Percentiles rank a stretch among this genome's conserved stretches.
phyloP scores from a whole-genome alignment of 2,797 vertebrate species.

The Triplophysa bombifrons region DNA sequence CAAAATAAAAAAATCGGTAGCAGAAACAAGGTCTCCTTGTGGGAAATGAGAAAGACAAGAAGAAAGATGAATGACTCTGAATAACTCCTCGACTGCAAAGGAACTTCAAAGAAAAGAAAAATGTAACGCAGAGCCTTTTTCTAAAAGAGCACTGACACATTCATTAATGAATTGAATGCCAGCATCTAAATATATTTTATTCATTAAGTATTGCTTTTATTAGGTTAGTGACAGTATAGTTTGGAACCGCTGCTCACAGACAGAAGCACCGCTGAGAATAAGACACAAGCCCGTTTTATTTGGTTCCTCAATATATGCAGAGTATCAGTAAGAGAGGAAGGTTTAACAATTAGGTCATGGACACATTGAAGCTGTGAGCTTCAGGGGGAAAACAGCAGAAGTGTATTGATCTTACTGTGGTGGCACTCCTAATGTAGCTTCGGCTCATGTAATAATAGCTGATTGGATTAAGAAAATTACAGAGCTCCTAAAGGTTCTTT shows the following conservation, averaged over 20 bases:
- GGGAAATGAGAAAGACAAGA: constrained; percentile 15
- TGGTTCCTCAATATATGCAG: constrained; percentile 28
- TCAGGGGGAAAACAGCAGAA: neutral
- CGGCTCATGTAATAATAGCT: neutral
- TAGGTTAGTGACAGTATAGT: neutral
- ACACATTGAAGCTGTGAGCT: constrained; percentile 30
- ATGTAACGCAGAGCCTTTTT: neutral
- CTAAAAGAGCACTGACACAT: neutral
- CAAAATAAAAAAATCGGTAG: neutral
- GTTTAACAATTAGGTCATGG: constrained; percentile 55
- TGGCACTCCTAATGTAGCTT: constrained; percentile 19
- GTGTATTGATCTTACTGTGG: constrained; percentile 9
- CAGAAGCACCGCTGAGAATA: neutral
- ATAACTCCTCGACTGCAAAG: neutral
- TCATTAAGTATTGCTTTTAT: no score
- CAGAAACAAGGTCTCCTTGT: constrained; percentile 12
- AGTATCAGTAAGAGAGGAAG: constrained; percentile 6
- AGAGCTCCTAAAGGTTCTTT: constrained; percentile 13
- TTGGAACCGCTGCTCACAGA: no score
- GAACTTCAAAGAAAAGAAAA: neutral
- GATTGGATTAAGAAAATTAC: constrained; percentile 23
- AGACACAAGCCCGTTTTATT: neutral
- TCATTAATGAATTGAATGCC: neutral
- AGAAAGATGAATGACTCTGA: constrained; percentile 9
- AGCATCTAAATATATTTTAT: neutral